Percentiles rank a stretch among this genome's conserved stretches.
Evolutionary conservation across 2,888 invertebrate species (phyloP).

Genomic region (Mactromeris polynyma): DNA sequence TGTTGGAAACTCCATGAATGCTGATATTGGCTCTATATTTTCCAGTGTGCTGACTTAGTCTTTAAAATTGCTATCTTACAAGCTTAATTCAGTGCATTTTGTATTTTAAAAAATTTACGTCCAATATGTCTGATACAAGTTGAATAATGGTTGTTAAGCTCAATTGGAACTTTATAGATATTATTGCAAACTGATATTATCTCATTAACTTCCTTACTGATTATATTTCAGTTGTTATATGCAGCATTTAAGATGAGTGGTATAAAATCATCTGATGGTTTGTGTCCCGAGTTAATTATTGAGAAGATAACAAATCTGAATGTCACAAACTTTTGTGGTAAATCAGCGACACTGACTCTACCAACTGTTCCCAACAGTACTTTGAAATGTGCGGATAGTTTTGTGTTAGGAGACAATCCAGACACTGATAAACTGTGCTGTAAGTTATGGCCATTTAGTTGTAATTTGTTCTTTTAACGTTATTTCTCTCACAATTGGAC

Average conservation of each 20-base stretch:
- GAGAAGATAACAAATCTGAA: constrained; percentile 17
- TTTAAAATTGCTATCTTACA: too few relatives aligned
- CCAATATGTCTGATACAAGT: too few relatives aligned
- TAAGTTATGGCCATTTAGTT: constrained; percentile 40
- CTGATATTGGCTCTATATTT: too few relatives aligned
- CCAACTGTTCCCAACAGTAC: background rate
- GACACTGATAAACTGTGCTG: constrained; percentile 48
- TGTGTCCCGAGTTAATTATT: constrained; percentile 32
- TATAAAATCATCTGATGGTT: background rate
- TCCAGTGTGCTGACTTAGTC: too few relatives aligned
- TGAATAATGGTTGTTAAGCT: too few relatives aligned
- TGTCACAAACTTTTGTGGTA: constrained; percentile 34
- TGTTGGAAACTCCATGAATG: too few relatives aligned
- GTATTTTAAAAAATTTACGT: too few relatives aligned
- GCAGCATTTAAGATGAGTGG: constrained; percentile 36
- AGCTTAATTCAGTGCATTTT: too few relatives aligned
- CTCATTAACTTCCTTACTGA: background rate
- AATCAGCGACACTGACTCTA: constrained; percentile 35
- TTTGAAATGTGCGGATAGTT: constrained; percentile 23
- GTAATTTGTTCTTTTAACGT: too few relatives aligned
- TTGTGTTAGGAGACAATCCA: constrained; percentile 32
- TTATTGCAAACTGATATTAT: too few relatives aligned
- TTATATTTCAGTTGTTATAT: constrained; percentile 5
- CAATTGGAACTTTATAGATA: too few relatives aligned
- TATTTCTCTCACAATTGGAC: too few relatives aligned